Conservation (phyloP, 2,113 vertebrate genomes). For the Pelobates fuscus region DNA sequence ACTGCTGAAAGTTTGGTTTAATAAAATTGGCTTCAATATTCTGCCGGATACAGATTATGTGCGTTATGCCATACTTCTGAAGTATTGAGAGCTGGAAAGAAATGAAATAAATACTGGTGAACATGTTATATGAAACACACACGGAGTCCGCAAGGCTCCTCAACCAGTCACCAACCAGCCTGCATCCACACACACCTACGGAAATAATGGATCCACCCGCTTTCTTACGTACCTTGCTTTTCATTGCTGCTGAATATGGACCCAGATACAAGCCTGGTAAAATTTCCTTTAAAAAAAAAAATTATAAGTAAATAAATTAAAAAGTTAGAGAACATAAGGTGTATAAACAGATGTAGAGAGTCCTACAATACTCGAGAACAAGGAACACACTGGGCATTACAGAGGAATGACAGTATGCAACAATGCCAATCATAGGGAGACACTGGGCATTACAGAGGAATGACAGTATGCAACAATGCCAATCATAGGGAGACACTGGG, state of each 20-base stretch:
- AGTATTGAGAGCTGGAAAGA: slow-evolving; percentile 84
- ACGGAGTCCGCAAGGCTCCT: neutral
- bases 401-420: too few relatives aligned
- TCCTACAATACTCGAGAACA: too few relatives aligned
- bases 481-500: too few relatives aligned
- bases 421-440: too few relatives aligned
- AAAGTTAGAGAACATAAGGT: too few relatives aligned
- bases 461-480: too few relatives aligned
- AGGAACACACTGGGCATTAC: too few relatives aligned
- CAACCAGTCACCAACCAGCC: neutral
- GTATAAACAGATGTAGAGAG: too few relatives aligned
- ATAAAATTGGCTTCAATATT: slow-evolving; percentile 99
- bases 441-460: too few relatives aligned
- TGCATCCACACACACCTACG: too few relatives aligned
- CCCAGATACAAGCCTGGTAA: slow-evolving; percentile 96
- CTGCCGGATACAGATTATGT: slow-evolving; percentile 96
- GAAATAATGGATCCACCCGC: too few relatives aligned
- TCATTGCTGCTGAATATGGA: slow-evolving; percentile 97
- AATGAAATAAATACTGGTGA: slow-evolving; percentile 26
- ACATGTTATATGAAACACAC: slow-evolving; percentile 22
- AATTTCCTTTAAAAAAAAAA: slow-evolving; percentile 79
- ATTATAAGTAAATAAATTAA: neutral
- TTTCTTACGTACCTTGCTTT: slow-evolving; percentile 88
- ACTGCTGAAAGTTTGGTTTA: slow-evolving; percentile 96
- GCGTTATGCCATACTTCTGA: slow-evolving; percentile 93